These are phyloP conservation scores for Lithobates pipiens DNA, from an alignment of 2,797 vertebrate genomes.

Conservation along the genomic window DNA sequence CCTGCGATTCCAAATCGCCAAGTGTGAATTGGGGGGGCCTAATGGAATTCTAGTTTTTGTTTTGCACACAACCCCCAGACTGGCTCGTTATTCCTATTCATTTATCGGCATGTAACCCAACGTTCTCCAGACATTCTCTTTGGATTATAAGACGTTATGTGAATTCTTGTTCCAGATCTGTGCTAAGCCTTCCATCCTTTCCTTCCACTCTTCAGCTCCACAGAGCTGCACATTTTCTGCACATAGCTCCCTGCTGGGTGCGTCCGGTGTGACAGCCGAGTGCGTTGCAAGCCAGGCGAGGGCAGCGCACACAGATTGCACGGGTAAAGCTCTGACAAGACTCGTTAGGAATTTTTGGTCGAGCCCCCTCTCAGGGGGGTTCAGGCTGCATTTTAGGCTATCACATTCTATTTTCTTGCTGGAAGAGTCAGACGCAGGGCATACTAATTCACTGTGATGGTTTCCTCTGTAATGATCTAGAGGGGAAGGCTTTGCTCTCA, in stretches of 20 bases:
- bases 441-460: conserved; percentile 43
- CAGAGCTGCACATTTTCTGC: too few relatives aligned
- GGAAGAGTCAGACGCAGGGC: conserved; percentile 6
- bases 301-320: conserved; percentile 6
- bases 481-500: conserved; percentile 35
- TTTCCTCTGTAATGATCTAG: conserved; percentile 36
- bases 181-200: too few relatives aligned
- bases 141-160: too few relatives aligned
- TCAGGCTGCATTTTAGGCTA: conserved; percentile 28
- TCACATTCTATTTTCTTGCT: conserved; percentile 53
- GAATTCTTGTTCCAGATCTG: too few relatives aligned
- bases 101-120: too few relatives aligned
- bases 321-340: conserved; percentile 33
- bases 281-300: not conserved
- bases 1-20: too few relatives aligned
- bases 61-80: too few relatives aligned
- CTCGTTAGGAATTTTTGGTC: conserved; percentile 37
- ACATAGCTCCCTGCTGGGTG: not conserved
- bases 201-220: too few relatives aligned
- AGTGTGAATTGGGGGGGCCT: too few relatives aligned
- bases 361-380: conserved; percentile 35
- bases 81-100: too few relatives aligned
- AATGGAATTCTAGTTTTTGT: too few relatives aligned
- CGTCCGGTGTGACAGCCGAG: not conserved
- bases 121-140: too few relatives aligned